Percentiles rank a stretch among this genome's conserved stretches.
Evolutionary conservation across 2,113 vertebrate genomes (phyloP).

Genomic region (Odontesthes bonariensis): DNA sequence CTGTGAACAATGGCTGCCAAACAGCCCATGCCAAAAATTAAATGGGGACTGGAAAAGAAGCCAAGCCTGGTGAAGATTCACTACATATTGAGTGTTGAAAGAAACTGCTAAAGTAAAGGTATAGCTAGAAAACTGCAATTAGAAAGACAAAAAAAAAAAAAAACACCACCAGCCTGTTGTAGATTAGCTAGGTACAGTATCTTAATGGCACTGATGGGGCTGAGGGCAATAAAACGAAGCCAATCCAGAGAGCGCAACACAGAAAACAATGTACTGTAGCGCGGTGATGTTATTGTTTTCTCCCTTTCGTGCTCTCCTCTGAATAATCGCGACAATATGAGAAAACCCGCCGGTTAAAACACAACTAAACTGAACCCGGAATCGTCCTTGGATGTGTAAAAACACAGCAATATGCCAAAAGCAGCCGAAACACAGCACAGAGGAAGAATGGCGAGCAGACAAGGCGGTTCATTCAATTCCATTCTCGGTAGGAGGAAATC

Average conservation of each 20-base stretch:
- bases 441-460: constrained; percentile 80
- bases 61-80: constrained; percentile 31
- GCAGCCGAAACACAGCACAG: constrained; percentile 32
- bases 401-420: constrained; percentile 6
- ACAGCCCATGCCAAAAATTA: constrained; percentile 62
- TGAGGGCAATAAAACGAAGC: constrained; percentile 68
- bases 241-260: constrained; percentile 65
- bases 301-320: constrained; percentile 33
- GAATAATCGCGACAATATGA: constrained; percentile 36
- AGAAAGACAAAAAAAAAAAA: neutral
- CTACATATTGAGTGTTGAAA: constrained; percentile 16
- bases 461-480: constrained; percentile 84
- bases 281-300: constrained; percentile 77
- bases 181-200: constrained; percentile 48
- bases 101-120: constrained; percentile 20
- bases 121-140: constrained; percentile 2
- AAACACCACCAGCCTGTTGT: constrained; percentile 28
- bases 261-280: constrained; percentile 73
- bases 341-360: constrained; percentile 4
- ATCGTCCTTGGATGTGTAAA: neutral
- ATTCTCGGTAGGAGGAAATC: constrained; percentile 75
- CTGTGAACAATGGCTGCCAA: constrained; percentile 79
- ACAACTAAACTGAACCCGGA: constrained; percentile 1
- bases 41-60: constrained; percentile 55
- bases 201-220: constrained; percentile 64